Conservation (phyloP, 1,140 invertebrate genomes). For the Gryllus bimaculatus region DNA sequence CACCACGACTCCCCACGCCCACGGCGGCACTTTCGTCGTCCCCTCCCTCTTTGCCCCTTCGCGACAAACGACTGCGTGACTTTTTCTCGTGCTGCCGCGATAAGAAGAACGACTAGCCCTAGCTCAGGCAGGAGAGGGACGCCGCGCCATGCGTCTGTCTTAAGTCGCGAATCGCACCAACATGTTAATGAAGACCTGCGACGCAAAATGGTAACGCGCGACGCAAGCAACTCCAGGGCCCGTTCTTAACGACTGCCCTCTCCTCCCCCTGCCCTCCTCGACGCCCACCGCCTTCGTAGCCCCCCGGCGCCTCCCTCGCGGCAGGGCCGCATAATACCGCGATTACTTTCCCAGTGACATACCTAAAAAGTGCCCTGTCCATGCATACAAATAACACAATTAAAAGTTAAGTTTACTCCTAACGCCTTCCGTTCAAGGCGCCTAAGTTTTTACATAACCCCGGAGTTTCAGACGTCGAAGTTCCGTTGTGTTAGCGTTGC, state of each 20-base stretch:
- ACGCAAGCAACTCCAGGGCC: background rate
- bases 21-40: too few relatives aligned
- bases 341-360: background rate
- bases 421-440: background rate
- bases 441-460: background rate
- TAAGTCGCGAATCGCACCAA: background rate
- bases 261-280: too few relatives aligned
- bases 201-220: background rate
- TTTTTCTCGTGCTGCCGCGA: background rate
- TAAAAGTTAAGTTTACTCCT: slow-evolving; percentile 1
- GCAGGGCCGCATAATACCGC: background rate
- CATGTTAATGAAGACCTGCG: background rate
- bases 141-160: background rate
- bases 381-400: slow-evolving; percentile 1
- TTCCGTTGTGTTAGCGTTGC: background rate
- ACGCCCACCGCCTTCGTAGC: too few relatives aligned
- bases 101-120: background rate
- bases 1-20: too few relatives aligned
- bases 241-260: background rate
- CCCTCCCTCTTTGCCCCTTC: too few relatives aligned
- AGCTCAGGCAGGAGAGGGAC: background rate
- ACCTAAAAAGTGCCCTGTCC: background rate
- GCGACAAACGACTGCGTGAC: background rate
- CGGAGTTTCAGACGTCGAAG: background rate
- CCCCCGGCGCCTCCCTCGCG: too few relatives aligned